Percentiles rank a stretch among this genome's conserved stretches.
Evolutionary conservation across 2,797 vertebrate species (phyloP).

Genomic region (Melanotaenia maccullochi): DNA sequence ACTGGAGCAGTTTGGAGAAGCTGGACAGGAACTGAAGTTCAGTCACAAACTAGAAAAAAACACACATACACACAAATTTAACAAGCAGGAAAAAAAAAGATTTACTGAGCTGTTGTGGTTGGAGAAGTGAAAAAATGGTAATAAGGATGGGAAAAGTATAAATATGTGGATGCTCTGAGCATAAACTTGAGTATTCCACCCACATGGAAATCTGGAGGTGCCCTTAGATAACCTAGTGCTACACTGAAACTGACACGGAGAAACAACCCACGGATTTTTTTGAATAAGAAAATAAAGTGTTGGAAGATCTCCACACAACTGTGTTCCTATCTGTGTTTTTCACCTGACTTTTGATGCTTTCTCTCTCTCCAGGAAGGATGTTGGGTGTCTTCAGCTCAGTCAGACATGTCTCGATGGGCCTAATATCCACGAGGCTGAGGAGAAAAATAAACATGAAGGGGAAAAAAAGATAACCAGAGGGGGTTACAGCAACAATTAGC

Average conservation of each 20-base stretch:
- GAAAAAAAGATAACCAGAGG: constrained; percentile 11
- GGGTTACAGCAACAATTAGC: constrained; percentile 20
- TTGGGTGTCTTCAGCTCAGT: constrained; percentile 83
- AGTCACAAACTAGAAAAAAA: constrained; percentile 80
- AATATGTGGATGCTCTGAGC: constrained; percentile 32
- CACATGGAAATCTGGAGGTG: constrained; percentile 52
- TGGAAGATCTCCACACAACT: constrained; percentile 33
- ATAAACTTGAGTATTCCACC: constrained; percentile 58
- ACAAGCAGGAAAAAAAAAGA: not conserved
- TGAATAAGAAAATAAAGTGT: constrained; percentile 25
- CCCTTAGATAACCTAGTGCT: constrained; percentile 49
- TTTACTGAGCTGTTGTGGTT: not conserved
- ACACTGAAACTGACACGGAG: constrained; percentile 31
- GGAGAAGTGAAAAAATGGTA: constrained; percentile 1
- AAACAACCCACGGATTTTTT: constrained; percentile 44
- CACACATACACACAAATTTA: constrained; percentile 13
- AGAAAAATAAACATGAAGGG: constrained; percentile 36
- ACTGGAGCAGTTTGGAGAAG: constrained; percentile 86
- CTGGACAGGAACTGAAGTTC: constrained; percentile 87
- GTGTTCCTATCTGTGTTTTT: constrained; percentile 46
- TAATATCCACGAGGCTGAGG: constrained; percentile 84
- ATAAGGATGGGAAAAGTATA: constrained; percentile 21
- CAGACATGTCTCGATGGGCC: constrained; percentile 82
- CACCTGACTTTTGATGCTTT: constrained; percentile 89
- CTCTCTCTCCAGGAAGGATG: constrained; percentile 73